A percentile compares a stretch with the other conserved stretches of the same genome.
phyloP scores from a whole-genome alignment of 2,888 invertebrate genomes.

The Octonoba sinensis region DNA sequence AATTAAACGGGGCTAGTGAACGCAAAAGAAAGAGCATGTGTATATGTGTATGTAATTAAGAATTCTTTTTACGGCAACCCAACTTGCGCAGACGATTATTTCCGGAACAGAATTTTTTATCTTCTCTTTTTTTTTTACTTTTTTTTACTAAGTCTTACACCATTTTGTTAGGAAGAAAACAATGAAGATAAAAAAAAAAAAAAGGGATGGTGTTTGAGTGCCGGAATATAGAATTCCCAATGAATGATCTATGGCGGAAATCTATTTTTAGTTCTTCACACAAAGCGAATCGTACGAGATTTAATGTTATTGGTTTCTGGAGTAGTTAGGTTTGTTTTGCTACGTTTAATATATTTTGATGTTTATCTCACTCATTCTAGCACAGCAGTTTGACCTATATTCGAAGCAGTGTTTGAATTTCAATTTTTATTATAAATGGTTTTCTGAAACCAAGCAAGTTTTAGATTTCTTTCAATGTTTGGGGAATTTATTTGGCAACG shows the following conservation, averaged over 20 bases:
- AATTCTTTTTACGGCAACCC: constrained; percentile 34
- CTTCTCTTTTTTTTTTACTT: not conserved
- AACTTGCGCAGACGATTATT: constrained; percentile 17
- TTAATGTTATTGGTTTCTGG: too few species aligned
- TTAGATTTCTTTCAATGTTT: too few species aligned
- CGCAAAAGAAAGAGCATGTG: not conserved
- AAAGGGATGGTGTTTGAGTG: constrained; percentile 9
- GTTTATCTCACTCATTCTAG: too few species aligned
- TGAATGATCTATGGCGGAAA: constrained; percentile 27
- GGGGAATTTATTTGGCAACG: too few species aligned
- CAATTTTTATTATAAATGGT: too few species aligned
- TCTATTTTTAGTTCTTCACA: constrained; percentile 14
- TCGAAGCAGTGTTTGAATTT: too few species aligned
- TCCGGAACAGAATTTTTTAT: constrained; percentile 3
- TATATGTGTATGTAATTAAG: constrained; percentile 27
- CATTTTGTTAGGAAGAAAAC: not conserved
- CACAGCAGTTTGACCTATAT: too few species aligned
- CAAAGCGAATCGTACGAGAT: too few species aligned
- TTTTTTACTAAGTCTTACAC: too few species aligned
- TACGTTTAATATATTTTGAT: too few species aligned
- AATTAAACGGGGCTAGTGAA: constrained; percentile 19
- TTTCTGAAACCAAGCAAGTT: too few species aligned
- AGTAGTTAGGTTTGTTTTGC: too few species aligned
- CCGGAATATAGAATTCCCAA: constrained; percentile 10
- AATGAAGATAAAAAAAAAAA: constrained; percentile 4